Conservation (phyloP, 2,797 vertebrate genomes). For the Melanotaenia maccullochi region DNA sequence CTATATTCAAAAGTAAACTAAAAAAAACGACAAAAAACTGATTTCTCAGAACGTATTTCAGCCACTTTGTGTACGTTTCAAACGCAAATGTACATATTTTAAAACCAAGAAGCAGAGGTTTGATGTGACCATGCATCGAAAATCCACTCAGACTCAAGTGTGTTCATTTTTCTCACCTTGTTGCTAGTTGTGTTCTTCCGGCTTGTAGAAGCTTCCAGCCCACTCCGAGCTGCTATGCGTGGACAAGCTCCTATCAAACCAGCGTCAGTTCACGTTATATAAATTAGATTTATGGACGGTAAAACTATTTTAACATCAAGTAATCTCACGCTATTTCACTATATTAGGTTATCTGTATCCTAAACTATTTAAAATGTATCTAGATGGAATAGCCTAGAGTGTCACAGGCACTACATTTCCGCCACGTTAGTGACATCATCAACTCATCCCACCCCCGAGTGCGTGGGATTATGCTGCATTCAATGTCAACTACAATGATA, state of each 20-base stretch:
- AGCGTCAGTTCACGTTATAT: not conserved
- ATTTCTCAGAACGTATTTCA: not conserved
- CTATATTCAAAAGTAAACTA: not conserved
- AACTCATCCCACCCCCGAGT: constrained; percentile 36
- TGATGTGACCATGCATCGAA: not conserved
- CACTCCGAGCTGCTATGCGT: constrained; percentile 27
- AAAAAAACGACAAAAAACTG: not conserved
- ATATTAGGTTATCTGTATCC: not conserved
- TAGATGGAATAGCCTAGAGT: not conserved
- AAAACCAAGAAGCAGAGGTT: fast-evolving
- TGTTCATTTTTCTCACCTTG: constrained; percentile 68
- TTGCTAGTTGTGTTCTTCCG: constrained; percentile 54
- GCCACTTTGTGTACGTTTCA: not conserved
- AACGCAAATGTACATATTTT: not conserved
- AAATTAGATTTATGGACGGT: not conserved
- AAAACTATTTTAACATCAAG: not conserved
- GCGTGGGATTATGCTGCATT: constrained; percentile 31
- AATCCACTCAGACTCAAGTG: constrained; percentile 15
- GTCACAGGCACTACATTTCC: not conserved
- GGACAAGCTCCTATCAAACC: constrained; percentile 14
- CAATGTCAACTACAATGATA: not conserved
- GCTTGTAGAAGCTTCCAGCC: constrained; percentile 66
- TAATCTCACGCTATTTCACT: not conserved
- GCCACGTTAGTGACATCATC: constrained; percentile 63
- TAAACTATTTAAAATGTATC: constrained; percentile 6